Conservation (phyloP, 2,797 vertebrate genomes). For the Meriones psammophilus region DNA sequence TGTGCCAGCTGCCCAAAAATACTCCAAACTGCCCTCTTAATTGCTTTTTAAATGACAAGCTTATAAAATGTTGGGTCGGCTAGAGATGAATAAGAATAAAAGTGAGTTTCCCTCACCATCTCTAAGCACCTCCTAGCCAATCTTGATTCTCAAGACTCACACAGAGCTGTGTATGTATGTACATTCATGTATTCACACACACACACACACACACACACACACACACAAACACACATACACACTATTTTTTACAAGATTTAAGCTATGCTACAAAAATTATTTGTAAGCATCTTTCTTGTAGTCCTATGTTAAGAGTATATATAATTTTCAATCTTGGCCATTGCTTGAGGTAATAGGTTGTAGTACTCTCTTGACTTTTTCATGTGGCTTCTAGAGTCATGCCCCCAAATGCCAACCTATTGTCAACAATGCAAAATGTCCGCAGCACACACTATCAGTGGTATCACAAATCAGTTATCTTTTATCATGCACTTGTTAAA, state of each 20-base stretch:
- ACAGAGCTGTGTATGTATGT: too few relatives aligned
- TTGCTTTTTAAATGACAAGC: slow-evolving; percentile 52
- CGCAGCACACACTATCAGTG: background rate
- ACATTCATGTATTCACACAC: too few relatives aligned
- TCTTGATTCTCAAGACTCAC: background rate
- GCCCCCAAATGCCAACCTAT: background rate
- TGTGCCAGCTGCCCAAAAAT: background rate
- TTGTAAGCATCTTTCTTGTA: background rate
- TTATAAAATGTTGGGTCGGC: slow-evolving; percentile 13
- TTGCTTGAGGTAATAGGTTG: background rate
- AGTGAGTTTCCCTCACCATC: background rate
- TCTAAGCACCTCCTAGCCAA: background rate
- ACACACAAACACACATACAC: too few relatives aligned
- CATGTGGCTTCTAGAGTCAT: background rate
- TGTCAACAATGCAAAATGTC: background rate
- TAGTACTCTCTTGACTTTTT: background rate
- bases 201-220: too few relatives aligned
- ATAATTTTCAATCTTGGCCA: background rate
- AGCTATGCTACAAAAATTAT: background rate
- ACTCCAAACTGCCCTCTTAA: slow-evolving; percentile 24
- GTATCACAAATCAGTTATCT: background rate
- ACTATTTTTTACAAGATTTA: background rate
- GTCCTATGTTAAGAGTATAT: background rate
- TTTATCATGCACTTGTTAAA: background rate
- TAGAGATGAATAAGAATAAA: background rate